A percentile compares a stretch with the other conserved stretches of the same genome.
Conservation (phyloP, 2,888 invertebrate species). For the Oligia fasciuncula region DNA sequence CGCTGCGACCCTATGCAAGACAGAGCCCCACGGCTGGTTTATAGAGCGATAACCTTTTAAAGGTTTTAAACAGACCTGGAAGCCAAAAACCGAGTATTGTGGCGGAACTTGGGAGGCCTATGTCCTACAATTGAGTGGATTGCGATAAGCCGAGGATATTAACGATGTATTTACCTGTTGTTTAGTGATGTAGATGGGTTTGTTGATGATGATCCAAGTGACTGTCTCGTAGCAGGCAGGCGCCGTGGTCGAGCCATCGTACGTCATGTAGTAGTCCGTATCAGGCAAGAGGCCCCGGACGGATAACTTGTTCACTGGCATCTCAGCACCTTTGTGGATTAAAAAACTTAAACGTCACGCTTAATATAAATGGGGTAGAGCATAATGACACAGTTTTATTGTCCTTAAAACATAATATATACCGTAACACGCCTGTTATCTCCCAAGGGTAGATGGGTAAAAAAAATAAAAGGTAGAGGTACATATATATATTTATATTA, state of each 20-base stretch:
- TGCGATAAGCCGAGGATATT: not conserved
- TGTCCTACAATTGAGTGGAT: not conserved
- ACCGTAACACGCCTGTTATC: not conserved
- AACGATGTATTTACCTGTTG: constrained; percentile 94
- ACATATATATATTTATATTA: too few species aligned
- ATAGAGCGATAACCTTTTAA: not conserved
- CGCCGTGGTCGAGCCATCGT: constrained; percentile 98
- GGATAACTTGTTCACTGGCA: constrained; percentile 95
- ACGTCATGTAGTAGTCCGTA: constrained; percentile 99
- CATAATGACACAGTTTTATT: not conserved
- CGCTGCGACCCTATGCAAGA: too few species aligned
- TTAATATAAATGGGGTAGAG: not conserved
- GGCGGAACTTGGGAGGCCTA: not conserved
- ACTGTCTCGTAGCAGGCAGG: constrained; percentile 99
- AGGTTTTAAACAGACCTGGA: too few species aligned
- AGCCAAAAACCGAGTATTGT: too few species aligned
- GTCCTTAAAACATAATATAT: not conserved
- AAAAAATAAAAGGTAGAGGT: too few species aligned
- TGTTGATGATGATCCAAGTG: constrained; percentile 99
- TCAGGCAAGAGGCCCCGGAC: constrained; percentile 97
- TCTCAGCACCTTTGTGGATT: constrained; percentile 92
- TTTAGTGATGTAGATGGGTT: constrained; percentile 99
- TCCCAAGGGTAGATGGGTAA: not conserved
- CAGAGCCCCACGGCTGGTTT: too few species aligned
- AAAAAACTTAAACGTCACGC: not conserved